Evolutionary conservation across 53 echinoderm and acorn worm genomes (phyloP).

Genomic region (Henricia sp.): DNA sequence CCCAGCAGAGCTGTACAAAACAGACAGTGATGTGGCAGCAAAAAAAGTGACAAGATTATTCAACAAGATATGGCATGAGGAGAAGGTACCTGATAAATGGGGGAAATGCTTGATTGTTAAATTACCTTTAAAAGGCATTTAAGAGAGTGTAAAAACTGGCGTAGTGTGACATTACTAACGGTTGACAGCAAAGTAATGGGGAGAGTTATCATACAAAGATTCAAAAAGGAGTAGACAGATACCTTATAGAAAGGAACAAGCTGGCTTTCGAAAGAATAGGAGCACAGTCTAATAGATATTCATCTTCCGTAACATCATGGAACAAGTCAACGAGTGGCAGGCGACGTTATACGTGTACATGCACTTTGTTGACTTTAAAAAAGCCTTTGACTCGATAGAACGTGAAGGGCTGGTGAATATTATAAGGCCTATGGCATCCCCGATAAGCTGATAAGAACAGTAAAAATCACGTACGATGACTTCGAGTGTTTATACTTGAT

Average conservation of each 20-base stretch:
- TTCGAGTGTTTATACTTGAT: neutral
- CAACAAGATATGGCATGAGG: too few species aligned
- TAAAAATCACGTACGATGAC: neutral
- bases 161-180: constrained; percentile 12
- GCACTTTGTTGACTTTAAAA: constrained; percentile 48
- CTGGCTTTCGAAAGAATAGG: constrained; percentile 36
- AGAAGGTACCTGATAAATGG: too few species aligned
- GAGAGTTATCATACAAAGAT: neutral
- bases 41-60: too few species aligned
- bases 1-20: constrained; percentile 50
- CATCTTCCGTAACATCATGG: neutral
- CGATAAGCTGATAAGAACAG: neutral
- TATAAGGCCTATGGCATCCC: constrained; percentile 45
- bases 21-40: too few species aligned
- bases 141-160: constrained; percentile 49
- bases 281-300: constrained; percentile 28
- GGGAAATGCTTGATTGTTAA: too few species aligned
- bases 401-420: constrained; percentile 28
- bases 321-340: constrained; percentile 20
- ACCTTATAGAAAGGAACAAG: constrained; percentile 32
- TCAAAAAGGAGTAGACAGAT: neutral
- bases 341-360: constrained; percentile 3
- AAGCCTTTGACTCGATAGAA: constrained; percentile 43
- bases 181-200: constrained; percentile 11
- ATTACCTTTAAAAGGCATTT: constrained; percentile 15